Conservation (phyloP, 2,113 vertebrate species). For the Myrmophylax atrothorax region DNA sequence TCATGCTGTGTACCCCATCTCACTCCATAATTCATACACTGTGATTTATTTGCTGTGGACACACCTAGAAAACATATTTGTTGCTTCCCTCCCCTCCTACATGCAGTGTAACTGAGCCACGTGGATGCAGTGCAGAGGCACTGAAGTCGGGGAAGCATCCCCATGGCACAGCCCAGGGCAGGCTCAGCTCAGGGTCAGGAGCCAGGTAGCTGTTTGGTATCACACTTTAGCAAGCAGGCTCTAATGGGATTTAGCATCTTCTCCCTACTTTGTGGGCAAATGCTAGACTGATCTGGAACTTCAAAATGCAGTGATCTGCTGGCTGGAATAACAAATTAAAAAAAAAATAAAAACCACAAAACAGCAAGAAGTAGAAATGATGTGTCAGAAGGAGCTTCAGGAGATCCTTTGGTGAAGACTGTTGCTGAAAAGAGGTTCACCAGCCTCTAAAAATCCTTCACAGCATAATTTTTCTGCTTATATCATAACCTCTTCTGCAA, state of each 20-base stretch:
- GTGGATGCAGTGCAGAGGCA: neutral
- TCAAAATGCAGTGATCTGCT: neutral
- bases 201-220: neutral
- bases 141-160: neutral
- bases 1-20: neutral
- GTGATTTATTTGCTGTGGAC: conserved; percentile 36
- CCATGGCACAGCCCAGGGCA: neutral
- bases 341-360: neutral
- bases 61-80: neutral
- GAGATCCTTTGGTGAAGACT: neutral
- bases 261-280: neutral
- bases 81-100: neutral
- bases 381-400: neutral
- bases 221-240: neutral
- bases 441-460: neutral
- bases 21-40: neutral
- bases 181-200: neutral
- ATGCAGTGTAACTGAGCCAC: neutral
- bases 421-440: neutral
- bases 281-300: neutral
- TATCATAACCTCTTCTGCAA: neutral
- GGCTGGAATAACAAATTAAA: neutral
- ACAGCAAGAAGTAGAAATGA: neutral
- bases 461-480: accelerated
- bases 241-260: neutral